Conservation (phyloP, 2,797 vertebrate genomes). For the Paratrypauchen microcephalus region DNA sequence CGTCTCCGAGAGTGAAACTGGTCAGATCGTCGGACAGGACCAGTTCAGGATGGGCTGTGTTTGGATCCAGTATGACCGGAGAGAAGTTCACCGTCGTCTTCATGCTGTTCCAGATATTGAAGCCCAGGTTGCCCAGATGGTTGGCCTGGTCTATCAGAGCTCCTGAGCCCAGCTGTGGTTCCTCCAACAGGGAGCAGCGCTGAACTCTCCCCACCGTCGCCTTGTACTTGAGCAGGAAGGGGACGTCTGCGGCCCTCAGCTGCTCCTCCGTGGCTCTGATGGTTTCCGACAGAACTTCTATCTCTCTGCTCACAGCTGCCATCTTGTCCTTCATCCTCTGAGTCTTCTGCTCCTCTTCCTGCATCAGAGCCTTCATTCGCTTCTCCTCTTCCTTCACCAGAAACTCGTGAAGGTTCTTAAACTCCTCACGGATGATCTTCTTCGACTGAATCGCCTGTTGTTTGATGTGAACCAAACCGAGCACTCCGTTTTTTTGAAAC, state of each 20-base stretch:
- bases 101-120: conserved; percentile 6
- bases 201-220: background rate
- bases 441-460: conserved; percentile 10
- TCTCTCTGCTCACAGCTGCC: conserved; percentile 7
- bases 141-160: conserved; percentile 19
- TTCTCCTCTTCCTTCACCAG: background rate
- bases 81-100: background rate
- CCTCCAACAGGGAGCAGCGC: background rate
- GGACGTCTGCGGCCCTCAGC: background rate
- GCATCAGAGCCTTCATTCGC: conserved; percentile 1
- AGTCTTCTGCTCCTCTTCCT: conserved; percentile 16
- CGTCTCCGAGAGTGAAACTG: background rate
- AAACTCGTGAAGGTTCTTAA: conserved; percentile 6
- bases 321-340: conserved; percentile 8
- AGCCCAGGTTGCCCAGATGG: conserved; percentile 3
- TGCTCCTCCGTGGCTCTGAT: conserved; percentile 11
- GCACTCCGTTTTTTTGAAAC: conserved; percentile 6
- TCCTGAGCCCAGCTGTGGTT: conserved; percentile 7
- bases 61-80: conserved; percentile 6
- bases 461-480: conserved; percentile 7
- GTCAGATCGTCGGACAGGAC: conserved; percentile 16
- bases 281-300: conserved; percentile 8
- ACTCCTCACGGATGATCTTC: conserved; percentile 4
- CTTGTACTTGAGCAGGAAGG: conserved; percentile 6
- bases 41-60: background rate